These are phyloP conservation scores for Petrocephalus microphthalmus DNA, from an alignment of 2,113 vertebrate species.

Conservation along the genomic window DNA sequence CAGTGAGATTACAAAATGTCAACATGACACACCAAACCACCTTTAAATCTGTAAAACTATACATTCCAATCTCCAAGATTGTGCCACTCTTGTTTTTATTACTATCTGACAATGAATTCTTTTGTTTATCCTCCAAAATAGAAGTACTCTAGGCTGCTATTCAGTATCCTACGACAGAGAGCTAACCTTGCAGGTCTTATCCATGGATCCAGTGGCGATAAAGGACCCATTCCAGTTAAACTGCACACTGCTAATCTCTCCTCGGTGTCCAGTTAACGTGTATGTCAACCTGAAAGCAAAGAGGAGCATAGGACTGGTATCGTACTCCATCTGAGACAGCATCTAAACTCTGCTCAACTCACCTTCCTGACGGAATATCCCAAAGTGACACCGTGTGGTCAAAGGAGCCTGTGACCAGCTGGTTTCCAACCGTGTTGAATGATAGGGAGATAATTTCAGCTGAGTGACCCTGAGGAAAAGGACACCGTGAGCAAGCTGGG, in stretches of 20 bases:
- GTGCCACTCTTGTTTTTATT: not conserved
- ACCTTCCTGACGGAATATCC: constrained; percentile 86
- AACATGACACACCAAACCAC: not conserved
- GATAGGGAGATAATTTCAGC: constrained; percentile 82
- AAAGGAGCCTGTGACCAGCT: constrained; percentile 85
- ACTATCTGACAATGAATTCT: not conserved
- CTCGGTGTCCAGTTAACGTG: constrained; percentile 73
- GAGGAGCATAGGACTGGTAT: not conserved
- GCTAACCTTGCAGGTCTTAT: constrained; percentile 85
- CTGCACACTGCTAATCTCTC: constrained; percentile 79
- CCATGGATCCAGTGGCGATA: constrained; percentile 80
- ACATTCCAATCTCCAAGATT: not conserved
- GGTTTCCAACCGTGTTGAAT: constrained; percentile 78
- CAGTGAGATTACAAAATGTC: constrained; percentile 16
- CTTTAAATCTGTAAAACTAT: not conserved
- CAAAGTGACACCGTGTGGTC: constrained; percentile 82
- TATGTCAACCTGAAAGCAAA: constrained; percentile 64
- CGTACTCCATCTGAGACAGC: not conserved
- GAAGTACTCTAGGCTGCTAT: not conserved
- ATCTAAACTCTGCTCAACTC: constrained; percentile 2
- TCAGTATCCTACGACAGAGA: not conserved
- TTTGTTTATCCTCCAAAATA: not conserved
- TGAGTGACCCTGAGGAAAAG: constrained; percentile 73
- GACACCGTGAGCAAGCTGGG: not conserved
- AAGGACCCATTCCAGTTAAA: constrained; percentile 91